Evolutionary conservation across 92 coral and sea anemone genomes (phyloP), one percentile per base, ranked within the genome.

Genomic region (Palythoa heliodiscus): DNA sequence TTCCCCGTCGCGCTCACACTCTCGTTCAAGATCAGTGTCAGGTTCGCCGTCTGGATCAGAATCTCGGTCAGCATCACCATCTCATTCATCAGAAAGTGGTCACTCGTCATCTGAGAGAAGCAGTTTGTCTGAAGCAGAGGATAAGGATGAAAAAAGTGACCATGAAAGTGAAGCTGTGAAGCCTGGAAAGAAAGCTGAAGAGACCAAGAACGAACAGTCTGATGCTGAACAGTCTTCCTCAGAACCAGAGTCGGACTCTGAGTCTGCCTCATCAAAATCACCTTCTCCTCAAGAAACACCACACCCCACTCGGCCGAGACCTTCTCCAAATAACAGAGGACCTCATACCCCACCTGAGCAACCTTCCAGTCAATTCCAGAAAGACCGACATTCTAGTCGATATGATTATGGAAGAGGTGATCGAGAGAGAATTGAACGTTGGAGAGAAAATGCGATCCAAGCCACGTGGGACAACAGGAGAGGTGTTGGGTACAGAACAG

Each of bases 41-140:
- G 70, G 88, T 64, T 76, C 89, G 23, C 86, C 61, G 10, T 77
- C 78, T 35, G 85, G 78, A 24, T 80, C 84, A 20, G 74, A 66
- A 14, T 80, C 84, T 40, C 70, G 74, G 16, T 64, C 84, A 80
- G 74, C 86, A 7, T 86, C 95, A 11, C 88, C 87, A 35, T 92
- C 95, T 0, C 88, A 78, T 39, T 91, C 98, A 10, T 95, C 98
- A 60, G 93, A 82, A 86, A 93, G 95, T 61, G 98, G 87, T 77
- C 93, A 92, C 48, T 91, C 98, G 11, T 80, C 89, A 8, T 60
- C 77, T 12, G 76, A 66, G 10, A 20, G 74, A 9, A 85, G 66
- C n/a, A 73, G 63, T 20, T 24, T 83, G 14, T 29, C 52, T 15
- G 61, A 48, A n/a, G 54, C 67, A 16, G 55, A 86, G 29, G 84